Percentiles rank a stretch among this genome's conserved stretches.
Evolutionary conservation across 2,888 invertebrate species (phyloP).

Genomic region (Apodemia mormo): DNA sequence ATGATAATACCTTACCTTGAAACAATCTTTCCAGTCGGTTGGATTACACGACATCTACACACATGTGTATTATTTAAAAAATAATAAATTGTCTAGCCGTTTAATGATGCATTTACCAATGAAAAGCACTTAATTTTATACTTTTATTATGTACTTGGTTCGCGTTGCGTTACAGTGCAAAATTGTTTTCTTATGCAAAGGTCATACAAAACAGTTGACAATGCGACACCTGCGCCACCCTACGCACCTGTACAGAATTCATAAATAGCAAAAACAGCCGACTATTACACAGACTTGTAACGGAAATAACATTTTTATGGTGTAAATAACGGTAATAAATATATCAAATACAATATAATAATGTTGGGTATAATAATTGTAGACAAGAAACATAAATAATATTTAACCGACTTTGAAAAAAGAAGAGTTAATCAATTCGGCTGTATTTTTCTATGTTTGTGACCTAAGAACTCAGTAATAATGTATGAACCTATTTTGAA

Average conservation of each 20-base stretch:
- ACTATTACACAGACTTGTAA: conserved; percentile 46
- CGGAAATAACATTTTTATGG: conserved; percentile 16
- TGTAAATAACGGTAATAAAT: not conserved
- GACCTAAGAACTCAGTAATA: no score
- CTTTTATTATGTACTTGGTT: not conserved
- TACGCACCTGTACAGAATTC: conserved; percentile 70
- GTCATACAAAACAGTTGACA: conserved; percentile 67
- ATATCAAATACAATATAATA: no score
- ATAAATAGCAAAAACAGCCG: conserved; percentile 60
- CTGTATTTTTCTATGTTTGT: no score
- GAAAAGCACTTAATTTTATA: not conserved
- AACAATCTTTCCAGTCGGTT: no score
- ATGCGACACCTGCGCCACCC: conserved; percentile 67
- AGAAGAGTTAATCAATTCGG: no score
- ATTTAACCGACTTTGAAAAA: no score
- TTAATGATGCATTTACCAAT: not conserved
- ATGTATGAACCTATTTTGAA: no score
- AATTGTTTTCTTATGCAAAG: conserved; percentile 67
- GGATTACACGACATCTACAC: no score
- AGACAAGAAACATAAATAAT: no score
- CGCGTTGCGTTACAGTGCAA: conserved; percentile 31
- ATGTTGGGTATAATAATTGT: no score
- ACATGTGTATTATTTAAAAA: not conserved
- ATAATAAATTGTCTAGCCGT: not conserved
- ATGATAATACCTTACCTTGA: no score